phyloP scores from a whole-genome alignment of 2,888 invertebrate species.

The Unio delphinus region DNA sequence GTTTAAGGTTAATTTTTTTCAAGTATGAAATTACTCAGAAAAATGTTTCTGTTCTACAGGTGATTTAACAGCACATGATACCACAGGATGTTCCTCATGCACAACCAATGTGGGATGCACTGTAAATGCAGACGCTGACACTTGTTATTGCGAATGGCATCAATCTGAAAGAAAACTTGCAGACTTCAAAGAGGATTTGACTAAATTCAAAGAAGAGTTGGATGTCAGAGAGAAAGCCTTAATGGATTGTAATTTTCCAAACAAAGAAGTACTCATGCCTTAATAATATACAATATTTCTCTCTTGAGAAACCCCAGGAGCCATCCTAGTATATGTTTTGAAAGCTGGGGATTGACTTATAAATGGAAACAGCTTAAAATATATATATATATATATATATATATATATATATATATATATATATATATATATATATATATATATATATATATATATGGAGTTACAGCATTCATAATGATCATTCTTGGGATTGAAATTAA shows the following conservation, averaged over 20 bases:
- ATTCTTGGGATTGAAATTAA: no score
- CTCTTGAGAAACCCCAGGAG: neutral
- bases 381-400: no score
- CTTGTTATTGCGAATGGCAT: constrained; percentile 16
- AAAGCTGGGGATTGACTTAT: no score
- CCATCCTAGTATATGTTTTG: no score
- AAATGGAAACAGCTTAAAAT: no score
- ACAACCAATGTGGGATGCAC: constrained; percentile 2
- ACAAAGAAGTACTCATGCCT: constrained; percentile 3
- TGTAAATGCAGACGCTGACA: neutral
- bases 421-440: no score
- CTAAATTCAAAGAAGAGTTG: constrained; percentile 5
- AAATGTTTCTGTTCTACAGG: constrained; percentile 7
- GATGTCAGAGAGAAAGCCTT: constrained; percentile 14
- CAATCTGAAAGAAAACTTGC: no score
- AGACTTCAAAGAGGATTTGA: neutral
- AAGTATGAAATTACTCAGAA: no score
- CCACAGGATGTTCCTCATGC: constrained; percentile 12
- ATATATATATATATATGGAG: no score
- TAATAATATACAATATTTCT: neutral
- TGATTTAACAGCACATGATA: constrained; percentile 1
- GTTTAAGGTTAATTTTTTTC: no score
- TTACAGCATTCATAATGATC: no score
- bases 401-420: no score
- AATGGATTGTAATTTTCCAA: constrained; percentile 8